phyloP scores from a whole-genome alignment of 2,888 invertebrate species.

The Stenoptilia bipunctidactyla region DNA sequence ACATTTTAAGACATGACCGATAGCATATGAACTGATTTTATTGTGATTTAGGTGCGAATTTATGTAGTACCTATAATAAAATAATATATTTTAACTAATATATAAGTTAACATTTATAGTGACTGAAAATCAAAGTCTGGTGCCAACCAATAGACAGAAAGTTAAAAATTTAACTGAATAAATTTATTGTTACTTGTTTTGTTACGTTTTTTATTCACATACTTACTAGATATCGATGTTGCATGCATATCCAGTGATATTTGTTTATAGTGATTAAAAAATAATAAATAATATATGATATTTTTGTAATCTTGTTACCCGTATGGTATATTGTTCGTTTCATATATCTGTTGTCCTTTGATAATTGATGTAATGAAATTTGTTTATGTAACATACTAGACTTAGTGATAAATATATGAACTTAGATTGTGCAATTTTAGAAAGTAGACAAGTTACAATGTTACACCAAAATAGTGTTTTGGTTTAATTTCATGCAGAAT shows the following conservation, averaged over 20 bases:
- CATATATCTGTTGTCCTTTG: constrained; percentile 27
- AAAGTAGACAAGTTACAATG: constrained; percentile 31
- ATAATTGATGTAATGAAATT: constrained; percentile 20
- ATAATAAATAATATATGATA: constrained; percentile 8
- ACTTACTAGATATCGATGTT: constrained; percentile 19
- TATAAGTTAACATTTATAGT: too few species aligned
- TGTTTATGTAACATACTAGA: constrained; percentile 18
- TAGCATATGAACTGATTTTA: too few species aligned
- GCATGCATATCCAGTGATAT: constrained; percentile 41
- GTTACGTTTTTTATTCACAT: constrained; percentile 4
- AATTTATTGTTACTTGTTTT: neutral
- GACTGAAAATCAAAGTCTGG: too few species aligned
- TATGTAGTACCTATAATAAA: too few species aligned
- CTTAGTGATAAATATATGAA: constrained; percentile 25
- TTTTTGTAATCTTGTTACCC: neutral
- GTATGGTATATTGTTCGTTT: constrained; percentile 16
- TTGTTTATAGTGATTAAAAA: constrained; percentile 29
- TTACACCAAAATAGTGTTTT: constrained; percentile 55
- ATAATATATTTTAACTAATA: too few species aligned
- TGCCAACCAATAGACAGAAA: too few species aligned
- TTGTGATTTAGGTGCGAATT: too few species aligned
- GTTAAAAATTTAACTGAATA: too few species aligned
- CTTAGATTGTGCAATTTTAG: constrained; percentile 64
- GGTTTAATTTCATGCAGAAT: constrained; percentile 58
- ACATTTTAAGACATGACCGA: too few species aligned